These are phyloP conservation scores for Odontocolon sp. DNA, from an alignment of 2,888 invertebrate species.

Conservation along the genomic window DNA sequence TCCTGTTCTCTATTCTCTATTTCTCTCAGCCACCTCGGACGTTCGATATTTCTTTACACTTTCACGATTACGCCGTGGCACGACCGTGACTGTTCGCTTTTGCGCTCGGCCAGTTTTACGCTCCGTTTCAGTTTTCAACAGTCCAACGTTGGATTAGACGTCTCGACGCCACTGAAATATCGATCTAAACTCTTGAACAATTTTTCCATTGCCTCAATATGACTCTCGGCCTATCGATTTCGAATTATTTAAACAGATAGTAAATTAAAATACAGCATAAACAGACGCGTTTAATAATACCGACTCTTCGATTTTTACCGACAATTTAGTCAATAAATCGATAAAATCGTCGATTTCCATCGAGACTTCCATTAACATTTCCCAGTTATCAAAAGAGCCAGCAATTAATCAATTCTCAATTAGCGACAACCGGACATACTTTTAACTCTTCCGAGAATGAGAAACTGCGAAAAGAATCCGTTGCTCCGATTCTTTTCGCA, in stretches of 20 bases:
- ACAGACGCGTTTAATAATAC: background rate
- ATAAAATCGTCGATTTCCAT: too few relatives aligned
- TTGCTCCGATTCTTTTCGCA: conserved; percentile 27
- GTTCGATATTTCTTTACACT: conserved; percentile 52
- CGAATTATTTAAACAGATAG: background rate
- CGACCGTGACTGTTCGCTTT: conserved; percentile 56
- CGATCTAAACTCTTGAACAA: background rate
- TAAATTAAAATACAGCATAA: background rate
- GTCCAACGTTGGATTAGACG: background rate
- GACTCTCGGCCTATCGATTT: background rate
- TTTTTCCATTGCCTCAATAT: background rate
- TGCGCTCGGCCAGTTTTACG: conserved; percentile 20
- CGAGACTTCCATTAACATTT: too few relatives aligned
- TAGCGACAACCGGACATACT: background rate
- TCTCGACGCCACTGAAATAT: background rate
- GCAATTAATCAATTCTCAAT: conserved; percentile 5
- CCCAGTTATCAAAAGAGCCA: background rate
- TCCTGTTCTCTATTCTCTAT: background rate
- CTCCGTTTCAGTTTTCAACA: conserved; percentile 35
- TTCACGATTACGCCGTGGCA: conserved; percentile 56
- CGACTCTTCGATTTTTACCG: background rate
- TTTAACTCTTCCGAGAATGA: conserved; percentile 29
- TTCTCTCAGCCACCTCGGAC: background rate
- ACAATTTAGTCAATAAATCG: background rate
- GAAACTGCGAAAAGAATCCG: conserved; percentile 17